Base-by-base conservation (phyloP, 2,113 vertebrate genomes). In the Heteronetta atricapilla region DNA sequence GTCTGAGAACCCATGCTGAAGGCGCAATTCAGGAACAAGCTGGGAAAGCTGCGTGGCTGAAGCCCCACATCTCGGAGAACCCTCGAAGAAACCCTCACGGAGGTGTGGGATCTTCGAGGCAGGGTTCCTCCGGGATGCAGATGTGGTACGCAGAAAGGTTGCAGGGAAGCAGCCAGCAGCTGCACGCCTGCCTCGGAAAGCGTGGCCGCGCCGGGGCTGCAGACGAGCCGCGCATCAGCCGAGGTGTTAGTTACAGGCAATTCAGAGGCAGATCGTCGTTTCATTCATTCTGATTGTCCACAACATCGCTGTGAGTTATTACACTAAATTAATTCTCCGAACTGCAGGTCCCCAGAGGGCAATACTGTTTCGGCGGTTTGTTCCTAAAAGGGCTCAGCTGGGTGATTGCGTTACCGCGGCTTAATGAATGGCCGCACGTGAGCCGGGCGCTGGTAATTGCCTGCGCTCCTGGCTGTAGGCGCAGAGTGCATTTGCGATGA, bases 341-440 rank as follows among this genome's bases (percentile, higher is more conserved):
- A 80, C 62, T 86, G 75, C 60, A 31, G 44, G 34, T 83, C 86
- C 76, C 78, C 23, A 8, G 90, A 62, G 92, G 74, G 50, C 60
- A 67, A 66, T 67, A 19, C 25, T 55, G n/a, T 10, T 34, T 82
- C 0, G 0, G 62, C 1, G 3, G 82, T 69, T 94, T 76, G 78
- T 53, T 94, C 89, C 89, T 66, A 40, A 63, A 88, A 80, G 69
- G 88, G 63, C 85, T 91, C 93, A 89, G 90, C 78, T 82, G 90
- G 62, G 81, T 68, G 95, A 89, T 78, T 81, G 84, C 1, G 11
- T 96, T 92, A 84, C 48, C 26, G 2, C 0, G 0, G 73, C 52
- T 86, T 79, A 34, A 82, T 91, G 89, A 87, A 73, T 87, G 56
- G 64, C 1, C 0, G 55, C 42, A 5, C 7, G 1, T 8, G 12